Base-by-base conservation (phyloP, 2,888 invertebrate species). In the Leucozona laternaria region DNA sequence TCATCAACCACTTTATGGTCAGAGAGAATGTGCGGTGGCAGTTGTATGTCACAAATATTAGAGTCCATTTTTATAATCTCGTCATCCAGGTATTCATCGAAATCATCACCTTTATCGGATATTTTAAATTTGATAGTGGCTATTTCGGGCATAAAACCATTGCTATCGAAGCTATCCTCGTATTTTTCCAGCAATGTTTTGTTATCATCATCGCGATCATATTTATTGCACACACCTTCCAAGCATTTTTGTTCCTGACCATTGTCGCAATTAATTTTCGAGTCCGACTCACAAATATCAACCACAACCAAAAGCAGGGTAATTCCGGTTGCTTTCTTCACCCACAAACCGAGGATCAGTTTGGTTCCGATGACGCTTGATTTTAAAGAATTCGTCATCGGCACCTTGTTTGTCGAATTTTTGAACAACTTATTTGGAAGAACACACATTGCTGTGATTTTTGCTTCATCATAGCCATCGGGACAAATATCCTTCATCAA, bases 381-480 rank as follows among this genome's bases (percentile, higher is more conserved):
- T 60, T 90, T 90, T 0, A 90, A 68, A 0, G 90, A 90, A 75
- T 90, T 90, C 15, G 91, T 89, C 10, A 75, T 70, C 0, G 75
- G 68, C 2, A 58, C 70, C n/a, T 89, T 89, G 75, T 90, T 91
- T 2, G 90, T 89, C 81, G 91, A 90, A 50, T 90, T 89, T 53
- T 90, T 90, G 0, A 91, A 91, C 17, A 91, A 88, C 1, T 89
- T 89, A 89, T 95, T 95, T 0, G 95, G 96, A 79, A 96, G 95
- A 90, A 96, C 95, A 91, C 97, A 96, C 94, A 97, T 95, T 15
- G 96, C 95, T 89, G 96, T 95, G 10, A 97, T 95, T 76, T 94
- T 89, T 20, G 90, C 91, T 89, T 91, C 91, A 53, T 92, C 91
- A 20, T 91, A 92, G 57, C 89, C 90, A 25, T 92, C 92, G 4